Evolutionary conservation across 2,888 invertebrate genomes (phyloP).

Genomic region (Perithous albicinctus): DNA sequence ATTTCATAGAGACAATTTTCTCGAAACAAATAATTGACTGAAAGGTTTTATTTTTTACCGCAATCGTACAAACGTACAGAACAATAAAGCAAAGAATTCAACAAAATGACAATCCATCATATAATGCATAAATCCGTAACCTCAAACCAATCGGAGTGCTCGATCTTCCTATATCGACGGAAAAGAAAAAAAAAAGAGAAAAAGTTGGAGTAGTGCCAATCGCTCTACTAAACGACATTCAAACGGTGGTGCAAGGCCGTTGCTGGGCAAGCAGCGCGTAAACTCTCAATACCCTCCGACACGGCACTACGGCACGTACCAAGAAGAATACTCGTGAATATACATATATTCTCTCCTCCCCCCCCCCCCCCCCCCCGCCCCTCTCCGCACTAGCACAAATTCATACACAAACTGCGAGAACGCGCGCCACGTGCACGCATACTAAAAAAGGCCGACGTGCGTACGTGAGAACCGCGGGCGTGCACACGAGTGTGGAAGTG

Average conservation of each 20-base stretch:
- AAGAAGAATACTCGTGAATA: slow-evolving; percentile 6
- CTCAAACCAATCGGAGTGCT: neutral
- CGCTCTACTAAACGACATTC: slow-evolving; percentile 66
- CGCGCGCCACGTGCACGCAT: slow-evolving; percentile 15
- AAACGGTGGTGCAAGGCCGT: slow-evolving; percentile 61
- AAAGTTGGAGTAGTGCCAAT: slow-evolving; percentile 63
- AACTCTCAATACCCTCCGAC: slow-evolving; percentile 39
- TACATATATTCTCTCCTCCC: neutral
- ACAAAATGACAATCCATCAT: neutral
- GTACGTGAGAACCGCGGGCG: slow-evolving; percentile 29
- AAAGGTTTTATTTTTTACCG: no score
- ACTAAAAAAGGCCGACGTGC: neutral
- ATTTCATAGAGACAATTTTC: no score
- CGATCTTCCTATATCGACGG: neutral
- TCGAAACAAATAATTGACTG: no score
- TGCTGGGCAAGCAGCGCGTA: slow-evolving; percentile 64
- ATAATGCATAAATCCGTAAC: neutral
- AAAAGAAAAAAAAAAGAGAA: slow-evolving; percentile 6
- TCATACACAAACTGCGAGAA: no score
- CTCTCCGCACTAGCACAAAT: slow-evolving; percentile 13
- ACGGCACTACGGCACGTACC: slow-evolving; percentile 31
- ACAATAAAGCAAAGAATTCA: neutral
- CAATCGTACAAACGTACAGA: no score
- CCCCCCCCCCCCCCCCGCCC: no score
- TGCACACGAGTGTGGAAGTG: slow-evolving; percentile 52